Evolutionary conservation across 2,113 vertebrate genomes (phyloP).

Genomic region (Sinocyclocheilus maitianheensis): DNA sequence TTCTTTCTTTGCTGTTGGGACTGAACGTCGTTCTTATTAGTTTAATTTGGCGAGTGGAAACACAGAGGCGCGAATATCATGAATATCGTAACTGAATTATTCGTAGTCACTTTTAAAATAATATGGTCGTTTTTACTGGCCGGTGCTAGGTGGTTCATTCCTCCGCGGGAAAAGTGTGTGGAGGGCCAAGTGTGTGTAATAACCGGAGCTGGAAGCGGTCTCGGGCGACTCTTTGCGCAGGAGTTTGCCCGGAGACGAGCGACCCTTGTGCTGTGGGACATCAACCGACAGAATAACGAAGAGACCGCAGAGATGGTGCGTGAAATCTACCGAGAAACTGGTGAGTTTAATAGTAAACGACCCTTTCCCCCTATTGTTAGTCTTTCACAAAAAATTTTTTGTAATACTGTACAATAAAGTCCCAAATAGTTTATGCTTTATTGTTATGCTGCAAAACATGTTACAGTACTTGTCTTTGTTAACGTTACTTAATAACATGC

Average conservation of each 20-base stretch:
- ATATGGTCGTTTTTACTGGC: constrained; percentile 86
- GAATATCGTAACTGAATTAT: constrained; percentile 83
- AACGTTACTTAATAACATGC: background rate
- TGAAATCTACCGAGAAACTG: constrained; percentile 77
- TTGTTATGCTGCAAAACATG: too few relatives aligned
- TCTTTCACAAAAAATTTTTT: background rate
- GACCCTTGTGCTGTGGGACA: constrained; percentile 86
- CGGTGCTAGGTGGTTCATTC: constrained; percentile 82
- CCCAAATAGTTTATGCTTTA: too few relatives aligned
- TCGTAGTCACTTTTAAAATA: constrained; percentile 83
- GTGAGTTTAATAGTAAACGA: constrained; percentile 58
- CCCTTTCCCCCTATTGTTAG: background rate
- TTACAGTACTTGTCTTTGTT: too few relatives aligned
- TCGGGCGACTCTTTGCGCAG: constrained; percentile 83
- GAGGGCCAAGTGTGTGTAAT: constrained; percentile 86
- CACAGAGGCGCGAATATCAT: constrained; percentile 57
- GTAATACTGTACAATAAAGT: too few relatives aligned
- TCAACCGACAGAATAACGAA: constrained; percentile 83
- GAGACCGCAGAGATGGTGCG: constrained; percentile 87
- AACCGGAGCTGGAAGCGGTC: constrained; percentile 84
- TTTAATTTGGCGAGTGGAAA: background rate
- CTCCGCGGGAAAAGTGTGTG: constrained; percentile 85
- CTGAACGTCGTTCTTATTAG: background rate
- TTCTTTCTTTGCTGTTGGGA: background rate
- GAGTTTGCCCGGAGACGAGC: constrained; percentile 86